Evolutionary conservation across 1,140 invertebrate species (phyloP).

Genomic region (Aleiodes sp.): DNA sequence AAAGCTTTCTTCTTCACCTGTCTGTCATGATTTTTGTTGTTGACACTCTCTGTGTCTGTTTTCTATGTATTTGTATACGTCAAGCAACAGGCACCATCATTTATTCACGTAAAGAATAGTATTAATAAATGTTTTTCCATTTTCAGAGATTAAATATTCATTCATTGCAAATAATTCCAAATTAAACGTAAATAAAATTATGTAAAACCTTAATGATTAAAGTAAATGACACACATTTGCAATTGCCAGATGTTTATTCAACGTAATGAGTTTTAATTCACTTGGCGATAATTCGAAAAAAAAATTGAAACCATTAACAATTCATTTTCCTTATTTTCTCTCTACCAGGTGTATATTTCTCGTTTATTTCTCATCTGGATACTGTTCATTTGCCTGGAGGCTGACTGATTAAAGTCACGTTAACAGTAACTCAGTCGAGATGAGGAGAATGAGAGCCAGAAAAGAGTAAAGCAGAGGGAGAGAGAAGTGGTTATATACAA

Average conservation of each 20-base stretch:
- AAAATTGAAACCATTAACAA: conserved; percentile 9
- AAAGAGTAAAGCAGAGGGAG: no score
- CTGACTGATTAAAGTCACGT: conserved; percentile 22
- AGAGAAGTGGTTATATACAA: no score
- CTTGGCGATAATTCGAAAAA: no score
- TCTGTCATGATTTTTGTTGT: background rate
- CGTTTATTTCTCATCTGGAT: conserved; percentile 8
- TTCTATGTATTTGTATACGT: no score
- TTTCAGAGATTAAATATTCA: no score
- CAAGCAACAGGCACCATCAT: conserved; percentile 4
- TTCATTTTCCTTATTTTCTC: background rate
- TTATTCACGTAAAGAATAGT: no score
- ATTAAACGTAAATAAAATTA: background rate
- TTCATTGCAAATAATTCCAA: no score
- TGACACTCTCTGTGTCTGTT: background rate
- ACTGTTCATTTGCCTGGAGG: conserved; percentile 27
- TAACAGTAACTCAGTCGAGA: conserved; percentile 18
- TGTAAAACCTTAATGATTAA: background rate
- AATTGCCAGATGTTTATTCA: background rate
- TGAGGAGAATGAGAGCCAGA: no score
- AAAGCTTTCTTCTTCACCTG: background rate
- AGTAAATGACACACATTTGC: background rate
- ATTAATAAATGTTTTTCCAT: no score
- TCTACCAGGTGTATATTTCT: conserved; percentile 8
- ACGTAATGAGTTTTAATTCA: conserved; percentile 6